Evolutionary conservation across 2,888 invertebrate genomes (phyloP), one percentile per base, ranked within the genome.

Genomic region (Drosophila quinaria): DNA sequence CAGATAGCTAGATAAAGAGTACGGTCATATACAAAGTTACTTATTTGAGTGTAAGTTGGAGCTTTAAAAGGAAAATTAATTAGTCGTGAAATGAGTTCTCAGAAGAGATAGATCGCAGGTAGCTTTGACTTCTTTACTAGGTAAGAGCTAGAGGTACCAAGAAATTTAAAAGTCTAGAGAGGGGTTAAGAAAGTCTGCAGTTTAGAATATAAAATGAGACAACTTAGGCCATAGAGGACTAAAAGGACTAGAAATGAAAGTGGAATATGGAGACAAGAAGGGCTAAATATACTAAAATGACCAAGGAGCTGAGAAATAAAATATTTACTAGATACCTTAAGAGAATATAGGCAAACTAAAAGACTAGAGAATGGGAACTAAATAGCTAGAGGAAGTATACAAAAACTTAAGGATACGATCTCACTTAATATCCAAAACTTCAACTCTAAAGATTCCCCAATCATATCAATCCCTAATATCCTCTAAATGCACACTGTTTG

Each of bases 1-100:
- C 31, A 44, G 52, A 41, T 41, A 46, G 47, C 54, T 39, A 47
- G 29, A 37, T 47, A 49, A 49, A 41, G 17, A 37, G 8, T 25
- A 39, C 2, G 35, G 25, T 29, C 46, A 46, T 33, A 35, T 11
- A 17, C 22, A 25, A 42, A 47, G 13, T 1, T 2, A 19, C 6
- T 17, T 11, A 5, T 31, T 31, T 33, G 11, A 29, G 9, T 29
- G 29, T 9, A 10, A 25, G n/a, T 9, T 6, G n/a, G 42, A 4
- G 8, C 9, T 15, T 2, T 13, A 13, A 15, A 39, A 8, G 17
- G 17, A 8, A 5, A 17, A 3, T 19, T 42, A n/a, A 6, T n/a
- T 42, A 11, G 4, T 42, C 1, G 9, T 29, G 25, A n/a, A 46
- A n/a, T n/a, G 46, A 29, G 25, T 25, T 25, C 6, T 1, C 1